Base-by-base conservation (phyloP, 2,797 vertebrate genomes). In the Clarias pachynema region DNA sequence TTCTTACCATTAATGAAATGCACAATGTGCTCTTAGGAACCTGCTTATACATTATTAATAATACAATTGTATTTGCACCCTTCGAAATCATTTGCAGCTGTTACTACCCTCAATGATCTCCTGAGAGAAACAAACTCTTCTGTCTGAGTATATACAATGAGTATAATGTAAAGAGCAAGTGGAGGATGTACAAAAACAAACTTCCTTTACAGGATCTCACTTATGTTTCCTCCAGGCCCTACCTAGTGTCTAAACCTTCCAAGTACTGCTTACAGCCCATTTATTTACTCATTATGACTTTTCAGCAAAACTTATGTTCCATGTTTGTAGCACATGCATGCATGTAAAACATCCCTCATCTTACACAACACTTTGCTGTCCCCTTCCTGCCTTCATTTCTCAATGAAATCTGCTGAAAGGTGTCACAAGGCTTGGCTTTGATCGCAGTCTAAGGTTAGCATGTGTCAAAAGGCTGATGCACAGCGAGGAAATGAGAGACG, bases 401-500 rank as follows among this genome's bases (percentile, higher is more conserved):
- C 66, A 18, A 70, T n/a, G 80, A 20, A 82, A 74, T 34, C 83
- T 84, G 87, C 86, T 88, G 85, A 82, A 83, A 60, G 37, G n/a
- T 59, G 60, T 89, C 80, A 89, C 87, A 89, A 83, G 84, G 70
- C 75, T 75, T 49, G 63, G 70, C 85, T 87, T 88, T 85, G 91
- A 90, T 89, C 68, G 77, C 74, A 68, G 82, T 59, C 79, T 85
- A 86, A 63, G 63, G 77, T 82, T 82, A 69, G 85, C 82, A 84
- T 85, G 85, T 89, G 87, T 86, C 85, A 86, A 22, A 63, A 86
- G 26, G 59, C 78, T 92, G 89, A 92, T 81, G 78, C 89, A 81
- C 31, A 85, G 20, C 74, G 84, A 90, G 89, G 90, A 92, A 88
- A 92, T 89, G 86, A 88, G 86, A 89, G 85, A 89, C 90, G 91